Base-by-base conservation (phyloP, 2,113 vertebrate species). In the Panthera uncia region DNA sequence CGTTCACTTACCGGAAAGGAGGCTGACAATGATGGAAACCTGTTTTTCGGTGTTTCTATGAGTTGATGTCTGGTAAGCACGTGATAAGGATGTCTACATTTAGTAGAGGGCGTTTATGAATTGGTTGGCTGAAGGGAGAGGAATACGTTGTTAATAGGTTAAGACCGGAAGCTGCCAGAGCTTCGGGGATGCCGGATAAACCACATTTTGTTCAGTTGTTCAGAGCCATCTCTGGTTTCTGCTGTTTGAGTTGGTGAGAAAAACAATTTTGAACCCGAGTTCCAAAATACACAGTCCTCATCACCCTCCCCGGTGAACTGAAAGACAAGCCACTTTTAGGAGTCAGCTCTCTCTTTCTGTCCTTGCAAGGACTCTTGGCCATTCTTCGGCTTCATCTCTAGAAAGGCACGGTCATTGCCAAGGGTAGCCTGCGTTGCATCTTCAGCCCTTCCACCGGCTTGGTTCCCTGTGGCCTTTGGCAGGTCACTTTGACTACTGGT, bases 21-120 rank as follows among this genome's bases (percentile, higher is more conserved):
- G 93, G 41, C 18, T 66, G 45, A n/a, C 2, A 57, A 11, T 79
- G 25, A 92, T 96, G 92, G 1, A 33, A 66, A 36, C 45, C 23
- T 92, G 12, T 55, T 81, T 11, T 50, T 45, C 5, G 38, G 18
- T 74, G 12, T 85, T 83, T 88, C 38, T 90, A 80, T 97, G 50
- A 68, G 68, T 65, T 97, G 97, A 73, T 97, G 93, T 95, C 73
- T 95, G 78, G 76, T 81, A 79, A 95, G 92, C 95, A 98, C 97
- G 87, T 98, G 95, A 98, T 94, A 91, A 98, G 93, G 93, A 97
- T 89, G 7, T 89, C 73, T 92, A 38, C 33, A 82, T 71, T 88
- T 78, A 48, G 61, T 89, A 63, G 65, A 91, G 1, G 33, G 36
- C 76, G 86, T 66, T 94, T 95, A n/a, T 92, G 71, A 92, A 91